A percentile compares a stretch with the other conserved stretches of the same genome.
Evolutionary conservation across 2,113 vertebrate genomes (phyloP).

Genomic region (Dasypus novemcinctus): DNA sequence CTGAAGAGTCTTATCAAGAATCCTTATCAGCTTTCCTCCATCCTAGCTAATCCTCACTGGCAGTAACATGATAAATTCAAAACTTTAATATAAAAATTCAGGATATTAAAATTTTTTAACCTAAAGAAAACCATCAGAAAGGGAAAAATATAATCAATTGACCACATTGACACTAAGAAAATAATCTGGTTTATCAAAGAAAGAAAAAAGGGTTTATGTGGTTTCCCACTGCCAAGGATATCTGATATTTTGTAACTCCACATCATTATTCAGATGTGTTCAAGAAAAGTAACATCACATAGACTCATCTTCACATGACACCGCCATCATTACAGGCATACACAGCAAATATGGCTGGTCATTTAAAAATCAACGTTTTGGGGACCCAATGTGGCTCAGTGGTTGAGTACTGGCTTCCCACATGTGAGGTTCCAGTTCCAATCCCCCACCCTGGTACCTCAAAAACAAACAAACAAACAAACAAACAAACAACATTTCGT

Average conservation of each 20-base stretch:
- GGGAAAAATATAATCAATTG: neutral
- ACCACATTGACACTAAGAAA: neutral
- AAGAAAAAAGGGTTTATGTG: neutral
- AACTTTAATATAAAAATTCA: neutral
- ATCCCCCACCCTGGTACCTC: too few species aligned
- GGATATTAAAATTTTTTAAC: neutral
- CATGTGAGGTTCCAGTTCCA: too few species aligned
- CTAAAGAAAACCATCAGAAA: neutral
- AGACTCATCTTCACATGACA: neutral
- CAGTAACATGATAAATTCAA: neutral
- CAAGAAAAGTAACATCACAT: neutral
- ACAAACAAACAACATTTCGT: neutral
- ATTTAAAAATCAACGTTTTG: neutral
- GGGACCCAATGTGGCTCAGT: too few species aligned
- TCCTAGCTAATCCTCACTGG: neutral
- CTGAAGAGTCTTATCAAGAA: neutral
- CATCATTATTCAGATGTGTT: neutral
- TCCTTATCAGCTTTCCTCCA: neutral
- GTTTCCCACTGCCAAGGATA: neutral
- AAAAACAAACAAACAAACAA: too few species aligned
- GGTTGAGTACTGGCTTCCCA: too few species aligned
- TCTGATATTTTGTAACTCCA: neutral
- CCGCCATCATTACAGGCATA: neutral
- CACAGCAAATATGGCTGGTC: neutral
- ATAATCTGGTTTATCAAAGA: conserved; percentile 11